Evolutionary conservation across 2,113 vertebrate genomes (phyloP).

Genomic region (Triplophysa siluroides): DNA sequence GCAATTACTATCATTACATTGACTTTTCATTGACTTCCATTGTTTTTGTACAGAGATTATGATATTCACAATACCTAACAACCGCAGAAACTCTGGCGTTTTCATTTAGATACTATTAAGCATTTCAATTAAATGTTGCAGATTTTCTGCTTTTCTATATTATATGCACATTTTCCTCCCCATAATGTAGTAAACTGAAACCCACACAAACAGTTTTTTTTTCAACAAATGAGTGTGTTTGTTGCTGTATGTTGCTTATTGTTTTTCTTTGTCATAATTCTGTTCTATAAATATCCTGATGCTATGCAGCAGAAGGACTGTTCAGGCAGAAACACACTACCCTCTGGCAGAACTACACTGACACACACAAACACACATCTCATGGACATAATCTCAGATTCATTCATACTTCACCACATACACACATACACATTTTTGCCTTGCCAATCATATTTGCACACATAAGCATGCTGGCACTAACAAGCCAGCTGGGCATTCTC

Average conservation of each 20-base stretch:
- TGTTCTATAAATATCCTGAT: slow-evolving; percentile 40
- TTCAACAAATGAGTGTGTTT: background rate
- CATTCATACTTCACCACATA: slow-evolving; percentile 38
- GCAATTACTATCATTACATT: no score
- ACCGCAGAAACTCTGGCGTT: no score
- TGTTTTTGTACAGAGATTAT: no score
- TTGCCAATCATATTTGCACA: slow-evolving; percentile 19
- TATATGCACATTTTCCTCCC: no score
- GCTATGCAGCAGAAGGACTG: slow-evolving; percentile 39
- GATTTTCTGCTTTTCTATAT: no score
- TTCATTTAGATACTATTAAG: no score
- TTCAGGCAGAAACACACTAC: slow-evolving; percentile 40
- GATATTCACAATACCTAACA: no score
- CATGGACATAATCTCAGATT: slow-evolving; percentile 26
- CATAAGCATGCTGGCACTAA: slow-evolving; percentile 24
- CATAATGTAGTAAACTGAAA: no score
- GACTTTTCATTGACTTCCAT: no score
- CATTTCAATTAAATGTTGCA: no score
- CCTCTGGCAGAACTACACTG: slow-evolving; percentile 17
- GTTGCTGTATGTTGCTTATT: slow-evolving; percentile 6
- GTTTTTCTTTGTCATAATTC: slow-evolving; percentile 32
- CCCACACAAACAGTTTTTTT: background rate
- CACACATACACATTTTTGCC: slow-evolving; percentile 2
- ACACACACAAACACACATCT: slow-evolving; percentile 28
- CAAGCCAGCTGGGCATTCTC: slow-evolving; percentile 2